Base-by-base conservation (phyloP, 64 coral and sea anemone species). In the Trachythela sp. region DNA sequence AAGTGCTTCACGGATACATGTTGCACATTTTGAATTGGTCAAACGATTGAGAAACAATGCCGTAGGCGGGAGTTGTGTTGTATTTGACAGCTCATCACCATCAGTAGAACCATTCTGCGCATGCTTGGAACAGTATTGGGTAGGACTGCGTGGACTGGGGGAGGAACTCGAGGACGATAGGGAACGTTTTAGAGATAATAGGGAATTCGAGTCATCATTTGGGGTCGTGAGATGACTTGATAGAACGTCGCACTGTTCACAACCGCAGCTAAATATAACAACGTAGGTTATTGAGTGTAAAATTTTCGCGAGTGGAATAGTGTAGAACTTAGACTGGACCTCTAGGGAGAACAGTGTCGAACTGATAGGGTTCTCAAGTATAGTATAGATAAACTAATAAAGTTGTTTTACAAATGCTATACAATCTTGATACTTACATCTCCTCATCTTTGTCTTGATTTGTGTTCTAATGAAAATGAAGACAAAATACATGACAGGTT, bases 11-110 rank as follows among this genome's bases (percentile, higher is more conserved):
- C 75, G 75, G 75, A 80, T 35, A 22, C 75, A 80, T 39, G 75
- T 2, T 35, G 75, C 75, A 80, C 75, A 80, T 22, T 80, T 80
- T 17, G 75, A 80, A 36, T 80, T 80, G 8, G 75, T 39, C 15
- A 35, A 80, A 80, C 75, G 75, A 30, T 80, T 80, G 9, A 80
- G 37, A 80, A 80, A 80, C 18, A 80, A 39, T 18, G 75, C 75
- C 20, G 75, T 80, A 18, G 75, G 75, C 13, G 35, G 30, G 13
- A 80, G 75, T 30, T 80, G 75, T 8, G 75, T 80, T 2, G 75
- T 13, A 80, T 20, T 29, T 2, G 30, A 29, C 9, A 37, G 13
- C 13, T 39, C 75, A 2, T 80, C 15, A 22, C 37, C 34, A 80
- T 64, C 56, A 27, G 13, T 26, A 18, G 56, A 64, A 64, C 14